Conservation (phyloP, 2,113 vertebrate species). For the Toxostoma redivivum region DNA sequence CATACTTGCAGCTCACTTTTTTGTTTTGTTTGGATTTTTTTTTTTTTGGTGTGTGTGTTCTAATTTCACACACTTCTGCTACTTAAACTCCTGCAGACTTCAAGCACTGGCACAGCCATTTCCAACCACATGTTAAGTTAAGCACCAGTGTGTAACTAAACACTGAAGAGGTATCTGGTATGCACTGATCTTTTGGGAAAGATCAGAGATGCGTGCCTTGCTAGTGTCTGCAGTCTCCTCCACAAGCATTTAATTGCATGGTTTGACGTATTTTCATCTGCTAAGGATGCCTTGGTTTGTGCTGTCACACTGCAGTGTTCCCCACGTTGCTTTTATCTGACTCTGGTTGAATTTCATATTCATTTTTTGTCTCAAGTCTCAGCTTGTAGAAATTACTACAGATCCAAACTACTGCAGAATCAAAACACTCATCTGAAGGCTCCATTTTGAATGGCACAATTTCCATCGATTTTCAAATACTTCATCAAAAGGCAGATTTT, state of each 20-base stretch:
- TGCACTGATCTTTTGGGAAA: background rate
- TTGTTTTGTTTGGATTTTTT: background rate
- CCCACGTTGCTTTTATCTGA: background rate
- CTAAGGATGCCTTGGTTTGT: background rate
- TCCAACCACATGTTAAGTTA: background rate
- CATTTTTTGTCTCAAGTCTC: background rate
- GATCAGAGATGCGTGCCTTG: background rate
- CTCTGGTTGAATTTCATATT: background rate
- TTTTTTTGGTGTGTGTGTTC: background rate
- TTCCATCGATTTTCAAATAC: background rate
- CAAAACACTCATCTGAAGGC: background rate
- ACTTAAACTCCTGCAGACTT: background rate
- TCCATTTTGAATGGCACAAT: background rate
- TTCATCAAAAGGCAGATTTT: background rate
- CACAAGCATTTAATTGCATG: background rate
- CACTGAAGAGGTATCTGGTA: background rate
- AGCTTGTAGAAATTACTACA: background rate
- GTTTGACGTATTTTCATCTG: background rate
- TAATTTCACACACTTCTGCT: background rate
- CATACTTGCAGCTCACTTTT: background rate
- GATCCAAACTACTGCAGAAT: background rate
- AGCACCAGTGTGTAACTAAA: background rate
- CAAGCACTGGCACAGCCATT: background rate
- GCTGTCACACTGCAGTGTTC: background rate
- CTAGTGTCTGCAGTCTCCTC: background rate